Conservation (phyloP, 2,888 invertebrate genomes). For the Agrotis clavis region DNA sequence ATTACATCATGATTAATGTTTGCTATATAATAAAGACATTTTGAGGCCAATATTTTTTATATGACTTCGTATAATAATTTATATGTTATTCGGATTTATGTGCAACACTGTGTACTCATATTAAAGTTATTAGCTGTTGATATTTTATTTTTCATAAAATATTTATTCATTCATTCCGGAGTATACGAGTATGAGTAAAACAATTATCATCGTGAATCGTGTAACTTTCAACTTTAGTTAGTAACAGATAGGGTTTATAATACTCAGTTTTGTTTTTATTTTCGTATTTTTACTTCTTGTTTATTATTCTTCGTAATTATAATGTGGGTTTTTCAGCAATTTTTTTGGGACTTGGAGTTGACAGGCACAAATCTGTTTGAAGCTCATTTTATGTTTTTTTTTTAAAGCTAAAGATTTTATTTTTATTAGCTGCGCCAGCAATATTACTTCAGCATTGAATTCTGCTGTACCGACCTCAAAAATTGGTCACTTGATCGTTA, state of each 20-base stretch:
- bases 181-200: background rate
- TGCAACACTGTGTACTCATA: conserved; percentile 1
- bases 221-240: background rate
- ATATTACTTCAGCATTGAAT: too few relatives aligned
- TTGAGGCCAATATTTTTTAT: conserved; percentile 6
- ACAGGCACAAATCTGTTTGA: too few relatives aligned
- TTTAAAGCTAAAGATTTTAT: background rate
- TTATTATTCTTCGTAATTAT: conserved; percentile 15
- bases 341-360: background rate
- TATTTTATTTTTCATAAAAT: conserved; percentile 28
- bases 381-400: background rate
- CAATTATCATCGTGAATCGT: background rate
- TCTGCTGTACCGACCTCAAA: background rate
- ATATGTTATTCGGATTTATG: conserved; percentile 1
- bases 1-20: conserved; percentile 18
- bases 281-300: background rate
- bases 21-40: conserved; percentile 13
- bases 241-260: background rate
- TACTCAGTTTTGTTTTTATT: background rate
- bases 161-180: conserved; percentile 15
- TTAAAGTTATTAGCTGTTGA: conserved; percentile 15
- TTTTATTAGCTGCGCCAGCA: background rate
- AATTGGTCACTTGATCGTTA: too few relatives aligned
- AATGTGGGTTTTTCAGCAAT: background rate
- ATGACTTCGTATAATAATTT: conserved; percentile 16